Evolutionary conservation across 2,797 vertebrate species (phyloP).

Genomic region (Loris lydekkerianus): DNA sequence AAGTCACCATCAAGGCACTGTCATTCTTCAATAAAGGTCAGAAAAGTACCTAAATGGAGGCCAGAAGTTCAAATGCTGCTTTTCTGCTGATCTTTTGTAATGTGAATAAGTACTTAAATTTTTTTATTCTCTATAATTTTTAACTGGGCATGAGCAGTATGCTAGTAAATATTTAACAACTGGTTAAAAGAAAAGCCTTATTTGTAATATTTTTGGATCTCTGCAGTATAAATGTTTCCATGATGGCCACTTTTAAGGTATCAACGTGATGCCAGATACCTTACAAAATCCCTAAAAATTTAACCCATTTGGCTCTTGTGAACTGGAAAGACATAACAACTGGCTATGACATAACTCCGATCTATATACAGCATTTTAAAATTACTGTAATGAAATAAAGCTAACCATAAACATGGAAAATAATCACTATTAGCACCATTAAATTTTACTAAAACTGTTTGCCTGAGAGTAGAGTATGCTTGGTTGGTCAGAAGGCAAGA

Average conservation of each 20-base stretch:
- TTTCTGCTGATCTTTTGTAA: not conserved
- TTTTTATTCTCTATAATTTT: not conserved
- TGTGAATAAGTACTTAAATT: not conserved
- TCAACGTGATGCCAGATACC: not conserved
- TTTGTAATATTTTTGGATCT: not conserved
- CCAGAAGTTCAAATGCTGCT: not conserved
- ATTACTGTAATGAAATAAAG: not conserved
- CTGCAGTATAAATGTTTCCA: not conserved
- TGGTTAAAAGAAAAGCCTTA: not conserved
- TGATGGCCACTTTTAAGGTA: not conserved
- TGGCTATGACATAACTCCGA: not conserved
- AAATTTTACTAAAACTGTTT: not conserved
- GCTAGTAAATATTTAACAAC: not conserved
- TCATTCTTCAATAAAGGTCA: not conserved
- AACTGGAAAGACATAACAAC: not conserved
- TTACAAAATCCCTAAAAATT: not conserved
- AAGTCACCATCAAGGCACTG: not conserved
- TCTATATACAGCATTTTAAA: not conserved
- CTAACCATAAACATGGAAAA: not conserved
- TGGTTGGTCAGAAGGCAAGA: not conserved
- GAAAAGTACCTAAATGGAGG: not conserved
- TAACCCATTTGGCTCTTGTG: not conserved
- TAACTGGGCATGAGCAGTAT: not conserved
- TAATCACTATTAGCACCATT: not conserved
- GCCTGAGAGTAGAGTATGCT: not conserved